These are phyloP conservation scores for Pammene aurita DNA, from an alignment of 2,888 invertebrate genomes.

Conservation along the genomic window DNA sequence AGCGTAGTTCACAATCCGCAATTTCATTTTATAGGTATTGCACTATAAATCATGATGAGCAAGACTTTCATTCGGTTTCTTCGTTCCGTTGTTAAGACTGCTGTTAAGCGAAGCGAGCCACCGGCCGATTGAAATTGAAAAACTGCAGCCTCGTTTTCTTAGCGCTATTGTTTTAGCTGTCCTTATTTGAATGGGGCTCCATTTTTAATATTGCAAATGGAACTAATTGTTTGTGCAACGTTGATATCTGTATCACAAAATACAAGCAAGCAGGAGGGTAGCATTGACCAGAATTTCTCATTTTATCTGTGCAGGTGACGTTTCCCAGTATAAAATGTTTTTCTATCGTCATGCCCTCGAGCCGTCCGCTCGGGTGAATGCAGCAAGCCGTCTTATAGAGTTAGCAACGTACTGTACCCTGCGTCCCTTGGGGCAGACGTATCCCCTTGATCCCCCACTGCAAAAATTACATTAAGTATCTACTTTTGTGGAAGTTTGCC, in stretches of 20 bases:
- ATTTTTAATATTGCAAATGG: slow-evolving; percentile 54
- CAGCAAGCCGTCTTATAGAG: slow-evolving; percentile 79
- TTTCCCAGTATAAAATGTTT: slow-evolving; percentile 74
- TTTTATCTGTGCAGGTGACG: slow-evolving; percentile 68
- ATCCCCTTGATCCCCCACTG: slow-evolving; percentile 61
- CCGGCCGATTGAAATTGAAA: slow-evolving; percentile 62
- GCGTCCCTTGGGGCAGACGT: slow-evolving; percentile 69
- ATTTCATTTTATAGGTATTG: slow-evolving; percentile 73
- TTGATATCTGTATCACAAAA: slow-evolving; percentile 53
- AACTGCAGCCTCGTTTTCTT: slow-evolving; percentile 64
- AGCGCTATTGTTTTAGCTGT: slow-evolving; percentile 55
- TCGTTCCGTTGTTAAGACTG: slow-evolving; percentile 54
- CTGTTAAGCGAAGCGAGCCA: slow-evolving; percentile 50
- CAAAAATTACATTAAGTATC: slow-evolving; percentile 74
- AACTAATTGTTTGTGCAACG: slow-evolving; percentile 55
- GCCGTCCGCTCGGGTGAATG: slow-evolving; percentile 61
- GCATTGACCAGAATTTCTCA: slow-evolving; percentile 60
- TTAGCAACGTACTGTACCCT: slow-evolving; percentile 72
- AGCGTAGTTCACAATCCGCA: slow-evolving; percentile 69
- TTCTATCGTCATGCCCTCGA: slow-evolving; percentile 66
- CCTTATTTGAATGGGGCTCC: slow-evolving; percentile 54
- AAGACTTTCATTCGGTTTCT: slow-evolving; percentile 59
- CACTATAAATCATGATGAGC: slow-evolving; percentile 67
- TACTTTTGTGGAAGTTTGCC: slow-evolving; percentile 64
- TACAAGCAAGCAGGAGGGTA: slow-evolving; percentile 48